phyloP scores from a whole-genome alignment of 2,797 vertebrate species.

The Rhabdomys pumilio region DNA sequence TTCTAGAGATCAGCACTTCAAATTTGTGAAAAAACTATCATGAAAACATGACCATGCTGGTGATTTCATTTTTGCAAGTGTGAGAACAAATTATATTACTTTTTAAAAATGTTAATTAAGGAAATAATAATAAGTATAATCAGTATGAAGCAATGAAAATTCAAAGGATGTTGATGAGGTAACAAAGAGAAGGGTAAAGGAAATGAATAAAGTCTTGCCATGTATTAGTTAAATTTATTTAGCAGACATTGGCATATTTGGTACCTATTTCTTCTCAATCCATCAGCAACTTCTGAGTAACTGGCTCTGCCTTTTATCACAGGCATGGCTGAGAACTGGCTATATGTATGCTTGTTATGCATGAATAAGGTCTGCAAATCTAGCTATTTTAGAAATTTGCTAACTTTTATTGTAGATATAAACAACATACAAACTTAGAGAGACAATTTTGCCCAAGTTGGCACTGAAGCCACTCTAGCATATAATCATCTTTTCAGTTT shows the following conservation, averaged over 20 bases:
- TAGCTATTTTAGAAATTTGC: neutral
- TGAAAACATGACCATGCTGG: neutral
- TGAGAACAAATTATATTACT: neutral
- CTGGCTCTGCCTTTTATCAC: neutral
- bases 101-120: constrained; percentile 1
- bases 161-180: neutral
- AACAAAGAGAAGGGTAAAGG: neutral
- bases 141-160: neutral
- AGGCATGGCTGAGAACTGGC: neutral
- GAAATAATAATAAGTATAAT: neutral
- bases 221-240: neutral
- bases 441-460: constrained; percentile 57
- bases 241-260: neutral
- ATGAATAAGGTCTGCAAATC: neutral
- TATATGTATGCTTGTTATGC: neutral
- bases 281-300: neutral
- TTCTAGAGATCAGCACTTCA: neutral
- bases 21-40: neutral
- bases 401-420: constrained; percentile 28
- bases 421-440: constrained; percentile 67
- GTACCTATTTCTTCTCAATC: neutral
- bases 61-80: constrained; percentile 18
- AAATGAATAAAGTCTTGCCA: neutral
- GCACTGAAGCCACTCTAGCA: constrained; percentile 39
- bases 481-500: constrained; percentile 38